phyloP scores from a whole-genome alignment of 2,797 vertebrate species.

The Bryconaethiops microstoma region DNA sequence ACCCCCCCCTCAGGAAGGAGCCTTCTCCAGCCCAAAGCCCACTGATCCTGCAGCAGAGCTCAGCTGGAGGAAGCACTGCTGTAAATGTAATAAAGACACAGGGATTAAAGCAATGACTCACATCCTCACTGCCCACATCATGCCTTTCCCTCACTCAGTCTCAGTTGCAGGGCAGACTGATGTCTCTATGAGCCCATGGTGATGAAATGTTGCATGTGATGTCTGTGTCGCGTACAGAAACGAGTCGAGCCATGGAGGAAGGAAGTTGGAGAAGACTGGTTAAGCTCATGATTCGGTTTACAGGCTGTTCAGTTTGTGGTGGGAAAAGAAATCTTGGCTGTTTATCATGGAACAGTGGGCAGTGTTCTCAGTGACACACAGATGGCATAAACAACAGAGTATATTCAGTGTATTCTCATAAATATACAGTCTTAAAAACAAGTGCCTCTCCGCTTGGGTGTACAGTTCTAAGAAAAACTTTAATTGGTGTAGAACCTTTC shows the following conservation, averaged over 20 bases:
- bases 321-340: constrained; percentile 22
- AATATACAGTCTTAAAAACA: not conserved
- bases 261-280: constrained; percentile 30
- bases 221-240: constrained; percentile 22
- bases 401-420: not conserved
- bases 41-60: constrained; percentile 41
- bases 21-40: constrained; percentile 23
- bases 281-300: constrained; percentile 44
- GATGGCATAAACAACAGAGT: not conserved
- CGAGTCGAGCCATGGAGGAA: constrained; percentile 26
- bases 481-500: too few species aligned
- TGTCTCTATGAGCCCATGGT: constrained; percentile 59
- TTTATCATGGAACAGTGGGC: constrained; percentile 11
- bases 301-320: constrained; percentile 32
- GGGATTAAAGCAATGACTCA: constrained; percentile 60
- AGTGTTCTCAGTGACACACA: not conserved
- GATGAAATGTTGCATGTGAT: constrained; percentile 48
- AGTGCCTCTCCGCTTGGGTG: not conserved
- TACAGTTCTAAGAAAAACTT: not conserved
- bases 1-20: constrained; percentile 19
- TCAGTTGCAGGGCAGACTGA: constrained; percentile 46
- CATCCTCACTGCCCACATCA: constrained; percentile 44
- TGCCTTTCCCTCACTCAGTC: constrained; percentile 38
- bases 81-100: constrained; percentile 60
- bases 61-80: constrained; percentile 53